Evolutionary conservation across 2,113 vertebrate genomes (phyloP).

Genomic region (Alligator sinensis): DNA sequence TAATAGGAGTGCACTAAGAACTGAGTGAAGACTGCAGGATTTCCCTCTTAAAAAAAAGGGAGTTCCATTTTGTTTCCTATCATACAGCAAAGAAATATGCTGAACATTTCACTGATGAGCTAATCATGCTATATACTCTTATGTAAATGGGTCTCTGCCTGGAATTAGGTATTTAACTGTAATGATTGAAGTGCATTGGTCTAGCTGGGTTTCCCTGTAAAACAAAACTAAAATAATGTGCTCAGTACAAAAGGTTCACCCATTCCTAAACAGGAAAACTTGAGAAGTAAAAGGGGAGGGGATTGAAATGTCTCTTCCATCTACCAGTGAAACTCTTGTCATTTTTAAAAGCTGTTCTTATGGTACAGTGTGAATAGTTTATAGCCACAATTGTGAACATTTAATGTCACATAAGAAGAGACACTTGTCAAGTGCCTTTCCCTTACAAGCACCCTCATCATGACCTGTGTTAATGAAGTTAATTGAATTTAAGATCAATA

Average conservation of each 20-base stretch:
- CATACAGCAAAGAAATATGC: conserved; percentile 8
- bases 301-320: conserved; percentile 41
- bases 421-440: conserved; percentile 83
- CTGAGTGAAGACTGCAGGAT: conserved; percentile 39
- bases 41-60: conserved; percentile 14
- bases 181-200: conserved; percentile 7
- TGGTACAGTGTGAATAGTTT: conserved; percentile 48
- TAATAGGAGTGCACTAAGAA: conserved; percentile 35
- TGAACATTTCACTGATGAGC: conserved; percentile 56
- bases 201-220: conserved; percentile 44
- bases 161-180: conserved; percentile 33
- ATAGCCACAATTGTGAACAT: conserved; percentile 56
- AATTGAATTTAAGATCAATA: conserved; percentile 99
- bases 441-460: conserved; percentile 85
- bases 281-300: conserved; percentile 35
- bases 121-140: conserved; percentile 37
- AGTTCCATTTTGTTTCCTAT: background rate
- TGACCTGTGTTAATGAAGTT: conserved; percentile 97
- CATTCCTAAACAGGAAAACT: conserved; percentile 16
- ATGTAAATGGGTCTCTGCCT: conserved; percentile 37
- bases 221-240: conserved; percentile 44
- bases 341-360: conserved; percentile 58
- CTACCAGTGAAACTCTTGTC: conserved; percentile 27
- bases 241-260: conserved; percentile 50
- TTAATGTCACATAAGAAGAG: conserved; percentile 78